Conservation (phyloP, 2,888 invertebrate genomes). For the Eulithis prunata region DNA sequence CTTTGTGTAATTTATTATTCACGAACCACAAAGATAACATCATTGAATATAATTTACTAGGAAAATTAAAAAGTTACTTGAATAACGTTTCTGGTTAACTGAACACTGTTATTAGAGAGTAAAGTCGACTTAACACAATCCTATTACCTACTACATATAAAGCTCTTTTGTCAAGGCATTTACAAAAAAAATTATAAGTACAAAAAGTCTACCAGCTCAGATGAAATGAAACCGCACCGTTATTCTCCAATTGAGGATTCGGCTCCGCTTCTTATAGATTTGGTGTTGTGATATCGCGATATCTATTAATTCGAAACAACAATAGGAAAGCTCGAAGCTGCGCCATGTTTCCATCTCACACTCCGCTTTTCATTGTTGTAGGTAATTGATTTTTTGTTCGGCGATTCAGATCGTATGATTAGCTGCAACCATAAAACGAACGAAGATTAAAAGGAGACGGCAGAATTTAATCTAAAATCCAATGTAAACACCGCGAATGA, state of each 20-base stretch:
- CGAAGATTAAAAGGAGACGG: constrained; percentile 60
- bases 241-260: constrained; percentile 66
- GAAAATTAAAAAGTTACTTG: constrained; percentile 25
- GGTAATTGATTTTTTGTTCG: constrained; percentile 74
- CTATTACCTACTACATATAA: background rate
- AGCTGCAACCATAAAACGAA: constrained; percentile 57
- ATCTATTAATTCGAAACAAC: constrained; percentile 73
- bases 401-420: constrained; percentile 57
- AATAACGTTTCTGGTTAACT: constrained; percentile 9
- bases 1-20: constrained; percentile 42
- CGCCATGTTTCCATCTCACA: constrained; percentile 68
- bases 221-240: constrained; percentile 58
- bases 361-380: constrained; percentile 67
- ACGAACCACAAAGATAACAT: constrained; percentile 36
- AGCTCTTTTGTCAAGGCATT: constrained; percentile 6
- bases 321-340: constrained; percentile 62
- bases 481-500: constrained; percentile 72
- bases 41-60: constrained; percentile 33
- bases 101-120: constrained; percentile 15
- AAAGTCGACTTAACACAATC: background rate
- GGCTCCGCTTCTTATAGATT: constrained; percentile 72
- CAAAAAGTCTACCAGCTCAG: background rate
- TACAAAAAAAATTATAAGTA: background rate
- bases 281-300: constrained; percentile 73
- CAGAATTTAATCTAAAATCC: constrained; percentile 74